Evolutionary conservation across 2,888 invertebrate genomes (phyloP).

Genomic region (Philereme vetulata): DNA sequence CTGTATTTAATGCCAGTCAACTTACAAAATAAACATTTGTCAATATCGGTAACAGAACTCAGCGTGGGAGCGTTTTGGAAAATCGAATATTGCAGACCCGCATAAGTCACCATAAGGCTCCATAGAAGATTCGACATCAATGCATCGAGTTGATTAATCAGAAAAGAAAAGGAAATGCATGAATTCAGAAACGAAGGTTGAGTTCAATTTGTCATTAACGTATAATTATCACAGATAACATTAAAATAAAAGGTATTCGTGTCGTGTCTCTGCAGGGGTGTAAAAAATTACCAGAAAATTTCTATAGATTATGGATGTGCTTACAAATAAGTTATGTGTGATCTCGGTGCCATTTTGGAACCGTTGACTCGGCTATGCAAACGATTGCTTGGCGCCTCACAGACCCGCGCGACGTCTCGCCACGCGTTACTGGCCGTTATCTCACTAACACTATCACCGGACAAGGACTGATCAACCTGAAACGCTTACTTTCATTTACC

Average conservation of each 20-base stretch:
- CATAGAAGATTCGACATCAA: slow-evolving; percentile 44
- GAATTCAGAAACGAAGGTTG: slow-evolving; percentile 44
- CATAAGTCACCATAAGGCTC: slow-evolving; percentile 35
- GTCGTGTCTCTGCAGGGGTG: slow-evolving; percentile 55
- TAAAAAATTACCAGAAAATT: slow-evolving; percentile 45
- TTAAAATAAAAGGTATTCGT: slow-evolving; percentile 71
- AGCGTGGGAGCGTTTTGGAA: slow-evolving; percentile 24
- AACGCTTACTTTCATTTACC: neutral
- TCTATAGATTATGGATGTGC: slow-evolving; percentile 40
- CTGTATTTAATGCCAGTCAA: slow-evolving; percentile 61
- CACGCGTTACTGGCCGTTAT: slow-evolving; percentile 20
- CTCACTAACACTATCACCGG: slow-evolving; percentile 15
- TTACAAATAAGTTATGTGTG: slow-evolving; percentile 42
- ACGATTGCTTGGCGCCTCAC: slow-evolving; percentile 6
- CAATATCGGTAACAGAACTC: slow-evolving; percentile 22
- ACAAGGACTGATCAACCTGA: slow-evolving; percentile 16
- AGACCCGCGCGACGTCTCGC: slow-evolving; percentile 4
- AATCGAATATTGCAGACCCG: slow-evolving; percentile 33
- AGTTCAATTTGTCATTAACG: slow-evolving; percentile 66
- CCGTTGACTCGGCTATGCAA: slow-evolving; percentile 16
- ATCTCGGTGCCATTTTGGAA: slow-evolving; percentile 35
- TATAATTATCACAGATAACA: slow-evolving; percentile 77
- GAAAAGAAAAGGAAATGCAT: slow-evolving; percentile 36
- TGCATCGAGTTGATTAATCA: slow-evolving; percentile 40
- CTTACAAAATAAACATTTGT: slow-evolving; percentile 49